Evolutionary conservation across 2,113 vertebrate genomes (phyloP).

Genomic region (Sturnira hondurensis): DNA sequence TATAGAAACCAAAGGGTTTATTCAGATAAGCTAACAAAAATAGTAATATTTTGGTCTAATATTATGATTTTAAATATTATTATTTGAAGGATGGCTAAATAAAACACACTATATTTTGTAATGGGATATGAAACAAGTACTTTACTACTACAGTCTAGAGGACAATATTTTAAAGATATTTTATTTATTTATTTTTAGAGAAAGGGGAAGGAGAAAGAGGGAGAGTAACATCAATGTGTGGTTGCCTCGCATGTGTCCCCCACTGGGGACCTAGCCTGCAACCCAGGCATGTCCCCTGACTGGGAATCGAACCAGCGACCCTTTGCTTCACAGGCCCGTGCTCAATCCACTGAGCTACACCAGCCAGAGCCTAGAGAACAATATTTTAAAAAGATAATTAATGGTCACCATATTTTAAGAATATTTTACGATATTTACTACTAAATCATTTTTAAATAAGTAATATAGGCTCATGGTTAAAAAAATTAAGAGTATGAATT

Average conservation of each 20-base stretch:
- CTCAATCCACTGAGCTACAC: too few relatives aligned
- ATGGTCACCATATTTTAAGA: background rate
- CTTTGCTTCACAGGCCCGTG: too few relatives aligned
- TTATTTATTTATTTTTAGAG: too few relatives aligned
- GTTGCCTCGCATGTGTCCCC: too few relatives aligned
- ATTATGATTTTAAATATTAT: background rate
- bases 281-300: too few relatives aligned
- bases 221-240: too few relatives aligned
- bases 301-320: too few relatives aligned
- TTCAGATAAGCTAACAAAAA: background rate
- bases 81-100: background rate
- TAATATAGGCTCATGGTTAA: background rate
- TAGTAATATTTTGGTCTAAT: constrained; percentile 11
- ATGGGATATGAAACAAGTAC: background rate
- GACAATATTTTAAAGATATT: background rate
- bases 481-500: background rate
- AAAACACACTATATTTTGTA: background rate
- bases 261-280: too few relatives aligned
- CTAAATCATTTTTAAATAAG: background rate
- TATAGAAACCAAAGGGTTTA: background rate
- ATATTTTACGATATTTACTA: background rate
- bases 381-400: background rate
- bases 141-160: background rate
- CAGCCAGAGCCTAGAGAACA: background rate
- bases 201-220: too few relatives aligned